Evolutionary conservation across 2,888 invertebrate species (phyloP), one percentile per base, ranked within the genome.

Genomic region (Stenodera caucasica): DNA sequence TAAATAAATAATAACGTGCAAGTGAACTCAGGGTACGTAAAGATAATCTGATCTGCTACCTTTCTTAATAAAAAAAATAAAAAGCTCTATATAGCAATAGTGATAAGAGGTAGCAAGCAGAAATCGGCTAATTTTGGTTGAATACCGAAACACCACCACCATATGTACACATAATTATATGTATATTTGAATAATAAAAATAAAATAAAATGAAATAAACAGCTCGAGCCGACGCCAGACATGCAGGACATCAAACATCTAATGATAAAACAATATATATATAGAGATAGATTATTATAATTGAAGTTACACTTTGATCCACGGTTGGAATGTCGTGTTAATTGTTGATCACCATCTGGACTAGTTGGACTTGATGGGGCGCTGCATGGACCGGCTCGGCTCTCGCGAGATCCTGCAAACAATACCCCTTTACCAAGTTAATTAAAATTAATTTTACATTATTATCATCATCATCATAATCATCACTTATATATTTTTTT

Each of bases 241-340:
- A 66, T 66, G 73, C 68, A 71, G 69, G 71, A 71, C 70, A 70
- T 64, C 64, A 64, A 66, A 72, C 69, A 73, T 64, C 69, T 67
- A 72, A 70, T 65, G 23, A n/a, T 23, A 45, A 23, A 23, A 40
- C 1, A 12, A 21, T 45, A 45, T 45, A 45, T 21, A 45, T 1
- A 30, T 8, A 30, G 30, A 45, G 23, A 23, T 45, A 23, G 12
- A 45, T 21, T 23, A n/a, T n/a, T 23, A 49, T 49, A 60, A 63
- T 60, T 55, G 55, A 37, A 81, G 83, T 88, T 88, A 88, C 88
- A 91, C 85, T 91, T 91, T 70, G 91, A 91, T 85, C 91, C 91
- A 82, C 91, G 85, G 75, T 91, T 86, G 72, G 90, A 89, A 80
- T 90, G 90, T 76, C 91, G 85, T 70, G 88, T 88, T 84, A 91